Conservation (phyloP, 2,797 vertebrate genomes). For the Myiotriccus ornatus region DNA sequence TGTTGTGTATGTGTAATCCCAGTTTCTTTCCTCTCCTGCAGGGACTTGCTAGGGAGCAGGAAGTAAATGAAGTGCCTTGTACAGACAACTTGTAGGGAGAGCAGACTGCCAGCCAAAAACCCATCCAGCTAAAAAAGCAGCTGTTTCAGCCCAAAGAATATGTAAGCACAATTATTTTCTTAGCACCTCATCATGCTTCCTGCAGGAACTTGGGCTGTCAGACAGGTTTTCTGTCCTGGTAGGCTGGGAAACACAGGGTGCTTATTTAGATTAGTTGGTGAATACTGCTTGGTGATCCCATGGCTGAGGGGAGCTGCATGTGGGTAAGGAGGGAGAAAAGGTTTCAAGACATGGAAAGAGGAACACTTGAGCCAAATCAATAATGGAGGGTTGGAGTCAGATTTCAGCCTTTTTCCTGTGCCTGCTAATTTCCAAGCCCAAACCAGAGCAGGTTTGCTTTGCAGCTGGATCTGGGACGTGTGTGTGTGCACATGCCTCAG, state of each 20-base stretch:
- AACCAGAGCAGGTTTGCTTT: neutral
- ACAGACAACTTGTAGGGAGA: neutral
- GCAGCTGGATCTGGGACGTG: neutral
- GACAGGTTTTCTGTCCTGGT: constrained; percentile 12
- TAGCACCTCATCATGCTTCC: constrained; percentile 54
- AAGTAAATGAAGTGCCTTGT: constrained; percentile 30
- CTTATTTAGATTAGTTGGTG: constrained; percentile 1
- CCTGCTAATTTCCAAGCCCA: neutral
- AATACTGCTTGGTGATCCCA: neutral
- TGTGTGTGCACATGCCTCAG: neutral
- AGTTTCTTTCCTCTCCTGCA: constrained; percentile 22
- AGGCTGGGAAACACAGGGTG: neutral
- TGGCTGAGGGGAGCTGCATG: neutral
- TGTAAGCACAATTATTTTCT: constrained; percentile 60
- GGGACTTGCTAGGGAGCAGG: constrained; percentile 35
- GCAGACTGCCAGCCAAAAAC: constrained; percentile 15
- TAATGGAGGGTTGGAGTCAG: neutral
- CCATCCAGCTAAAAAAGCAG: constrained; percentile 38
- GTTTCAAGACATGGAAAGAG: neutral
- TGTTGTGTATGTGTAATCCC: constrained; percentile 28
- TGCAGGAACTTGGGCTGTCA: constrained; percentile 28
- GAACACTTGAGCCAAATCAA: neutral
- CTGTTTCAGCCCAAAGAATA: constrained; percentile 34
- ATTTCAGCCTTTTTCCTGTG: constrained; percentile 6
- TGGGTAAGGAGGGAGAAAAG: neutral